Percentiles rank a stretch among this genome's conserved stretches.
phyloP scores from a whole-genome alignment of 2,888 invertebrate species.

The Scaptomyza flava region DNA sequence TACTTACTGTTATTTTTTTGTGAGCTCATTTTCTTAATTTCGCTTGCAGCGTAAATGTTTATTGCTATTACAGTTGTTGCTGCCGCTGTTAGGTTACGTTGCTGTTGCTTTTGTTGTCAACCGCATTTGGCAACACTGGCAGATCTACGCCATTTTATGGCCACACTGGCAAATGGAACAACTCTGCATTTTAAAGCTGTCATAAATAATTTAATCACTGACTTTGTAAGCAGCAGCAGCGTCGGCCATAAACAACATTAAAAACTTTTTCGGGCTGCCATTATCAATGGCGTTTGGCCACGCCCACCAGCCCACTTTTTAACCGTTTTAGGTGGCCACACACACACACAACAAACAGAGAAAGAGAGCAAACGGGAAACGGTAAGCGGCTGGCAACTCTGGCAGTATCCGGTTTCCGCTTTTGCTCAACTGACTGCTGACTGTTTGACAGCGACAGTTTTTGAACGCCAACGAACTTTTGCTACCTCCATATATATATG shows the following conservation, averaged over 20 bases:
- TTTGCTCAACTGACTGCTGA: slow-evolving; percentile 54
- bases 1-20: slow-evolving; percentile 16
- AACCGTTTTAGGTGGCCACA: slow-evolving; percentile 28
- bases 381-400: slow-evolving; percentile 66
- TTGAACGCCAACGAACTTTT: slow-evolving; percentile 40
- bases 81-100: slow-evolving; percentile 5
- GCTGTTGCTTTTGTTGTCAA: slow-evolving; percentile 31
- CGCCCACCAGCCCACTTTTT: background rate
- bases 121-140: slow-evolving; percentile 60
- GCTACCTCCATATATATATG: slow-evolving; percentile 5
- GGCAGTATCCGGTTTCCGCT: slow-evolving; percentile 67
- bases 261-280: slow-evolving; percentile 52
- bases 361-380: slow-evolving; percentile 51
- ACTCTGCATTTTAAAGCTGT: slow-evolving; percentile 69
- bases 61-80: slow-evolving; percentile 45
- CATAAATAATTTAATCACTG: slow-evolving; percentile 79
- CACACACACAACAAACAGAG: slow-evolving; percentile 7
- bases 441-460: slow-evolving; percentile 55
- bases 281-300: slow-evolving; percentile 50
- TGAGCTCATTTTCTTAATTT: slow-evolving; percentile 57
- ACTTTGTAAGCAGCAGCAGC: slow-evolving; percentile 61
- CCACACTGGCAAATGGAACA: slow-evolving; percentile 51
- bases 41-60: slow-evolving; percentile 58
- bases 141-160: slow-evolving; percentile 39
- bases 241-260: slow-evolving; percentile 55